phyloP scores from a whole-genome alignment of 2,797 vertebrate species.

The Poeciliopsis gracilis region DNA sequence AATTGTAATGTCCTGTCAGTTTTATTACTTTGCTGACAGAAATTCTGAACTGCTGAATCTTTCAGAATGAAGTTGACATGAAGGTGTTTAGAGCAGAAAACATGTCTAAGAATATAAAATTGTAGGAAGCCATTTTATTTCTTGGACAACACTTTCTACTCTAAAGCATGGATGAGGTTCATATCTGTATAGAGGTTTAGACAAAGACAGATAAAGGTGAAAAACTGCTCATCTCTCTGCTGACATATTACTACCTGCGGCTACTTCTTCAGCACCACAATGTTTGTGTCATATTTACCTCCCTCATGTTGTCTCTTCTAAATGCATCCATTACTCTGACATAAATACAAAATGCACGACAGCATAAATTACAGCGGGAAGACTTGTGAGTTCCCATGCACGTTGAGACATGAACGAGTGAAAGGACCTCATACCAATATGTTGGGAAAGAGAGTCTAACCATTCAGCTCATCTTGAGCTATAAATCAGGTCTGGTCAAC shows the following conservation, averaged over 20 bases:
- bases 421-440: constrained; percentile 47
- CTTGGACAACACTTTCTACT: constrained; percentile 56
- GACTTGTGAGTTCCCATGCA: constrained; percentile 33
- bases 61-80: constrained; percentile 39
- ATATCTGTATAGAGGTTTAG: constrained; percentile 67
- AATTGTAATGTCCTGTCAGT: constrained; percentile 16
- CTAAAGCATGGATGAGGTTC: constrained; percentile 66
- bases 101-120: constrained; percentile 48
- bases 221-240: constrained; percentile 61
- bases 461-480: constrained; percentile 67
- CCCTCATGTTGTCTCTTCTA: constrained; percentile 11
- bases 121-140: constrained; percentile 60
- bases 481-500: constrained; percentile 83
- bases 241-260: constrained; percentile 63
- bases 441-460: constrained; percentile 54
- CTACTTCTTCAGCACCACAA: constrained; percentile 51
- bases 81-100: constrained; percentile 50
- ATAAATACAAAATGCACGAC: constrained; percentile 22
- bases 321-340: constrained; percentile 27
- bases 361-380: constrained; percentile 37
- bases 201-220: constrained; percentile 71
- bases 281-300: constrained; percentile 43
- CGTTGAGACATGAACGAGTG: constrained; percentile 32
- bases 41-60: constrained; percentile 26
- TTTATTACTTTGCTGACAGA: constrained; percentile 46